A percentile compares a stretch with the other conserved stretches of the same genome.
These are phyloP conservation scores for Dynastes tityus DNA, from an alignment of 2,888 invertebrate genomes.

Conservation along the genomic window DNA sequence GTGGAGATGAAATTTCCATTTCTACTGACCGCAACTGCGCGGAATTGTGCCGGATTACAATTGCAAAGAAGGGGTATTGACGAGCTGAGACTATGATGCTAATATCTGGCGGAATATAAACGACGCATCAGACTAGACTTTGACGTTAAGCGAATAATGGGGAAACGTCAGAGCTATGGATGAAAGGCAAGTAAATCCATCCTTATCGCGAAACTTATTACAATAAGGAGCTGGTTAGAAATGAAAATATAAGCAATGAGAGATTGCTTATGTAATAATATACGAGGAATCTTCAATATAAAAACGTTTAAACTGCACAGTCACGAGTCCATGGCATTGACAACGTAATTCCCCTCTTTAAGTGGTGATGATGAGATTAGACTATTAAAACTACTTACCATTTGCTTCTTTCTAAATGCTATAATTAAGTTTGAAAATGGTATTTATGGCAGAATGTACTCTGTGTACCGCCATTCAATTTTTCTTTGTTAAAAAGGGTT, in stretches of 20 bases:
- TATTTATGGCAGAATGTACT: too few relatives aligned
- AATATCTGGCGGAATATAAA: constrained; percentile 40
- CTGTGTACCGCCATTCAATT: too few relatives aligned
- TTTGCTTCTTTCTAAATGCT: too few relatives aligned
- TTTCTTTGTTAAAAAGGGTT: too few relatives aligned
- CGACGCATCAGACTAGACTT: constrained; percentile 28
- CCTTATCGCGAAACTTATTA: constrained; percentile 51
- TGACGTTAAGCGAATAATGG: constrained; percentile 37
- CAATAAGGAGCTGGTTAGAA: constrained; percentile 9
- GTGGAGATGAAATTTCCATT: constrained; percentile 45
- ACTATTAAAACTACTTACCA: too few relatives aligned
- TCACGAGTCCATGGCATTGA: too few relatives aligned
- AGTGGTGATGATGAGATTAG: too few relatives aligned
- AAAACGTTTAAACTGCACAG: too few relatives aligned
- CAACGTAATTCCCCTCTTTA: too few relatives aligned
- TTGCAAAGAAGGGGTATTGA: constrained; percentile 40
- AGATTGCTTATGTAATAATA: too few relatives aligned
- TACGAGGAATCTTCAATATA: too few relatives aligned
- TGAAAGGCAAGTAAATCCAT: constrained; percentile 23
- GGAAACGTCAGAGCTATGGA: constrained; percentile 16
- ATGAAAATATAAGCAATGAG: not conserved
- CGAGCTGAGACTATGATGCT: constrained; percentile 36
- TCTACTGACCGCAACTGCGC: constrained; percentile 34
- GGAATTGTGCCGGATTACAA: constrained; percentile 42
- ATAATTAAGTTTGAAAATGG: too few relatives aligned